Evolutionary conservation across 2,113 vertebrate species (phyloP).

Genomic region (Burhinus bistriatus): DNA sequence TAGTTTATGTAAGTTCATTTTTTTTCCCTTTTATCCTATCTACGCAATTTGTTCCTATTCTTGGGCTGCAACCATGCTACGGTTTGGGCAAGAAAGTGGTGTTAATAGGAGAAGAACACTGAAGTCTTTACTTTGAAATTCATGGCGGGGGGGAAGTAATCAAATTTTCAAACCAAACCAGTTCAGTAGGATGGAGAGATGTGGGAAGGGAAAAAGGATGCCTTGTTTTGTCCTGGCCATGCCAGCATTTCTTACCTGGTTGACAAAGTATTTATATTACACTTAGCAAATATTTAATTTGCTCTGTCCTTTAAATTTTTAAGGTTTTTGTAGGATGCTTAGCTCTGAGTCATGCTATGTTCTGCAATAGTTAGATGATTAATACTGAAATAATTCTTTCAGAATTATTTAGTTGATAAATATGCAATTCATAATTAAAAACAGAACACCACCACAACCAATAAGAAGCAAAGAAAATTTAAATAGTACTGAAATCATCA

Average conservation of each 20-base stretch:
- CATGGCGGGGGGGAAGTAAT: not conserved
- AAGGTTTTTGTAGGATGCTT: not conserved
- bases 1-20: not conserved
- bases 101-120: not conserved
- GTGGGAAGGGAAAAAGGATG: not conserved
- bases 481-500: not conserved
- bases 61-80: not conserved
- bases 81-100: not conserved
- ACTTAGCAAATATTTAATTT: conserved; percentile 25
- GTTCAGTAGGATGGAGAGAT: not conserved
- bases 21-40: not conserved
- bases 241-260: not conserved
- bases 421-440: conserved; percentile 11
- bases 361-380: conserved; percentile 14
- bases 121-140: conserved; percentile 19
- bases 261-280: not conserved
- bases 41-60: not conserved
- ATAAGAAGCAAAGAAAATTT: not conserved
- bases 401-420: conserved; percentile 3
- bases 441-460: not conserved
- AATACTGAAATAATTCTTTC: not conserved
- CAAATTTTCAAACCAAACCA: conserved; percentile 16
- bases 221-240: not conserved
- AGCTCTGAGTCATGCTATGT: not conserved
- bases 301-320: not conserved